Evolutionary conservation across 1,140 invertebrate species (phyloP).

Genomic region (Drosophila nigromelanica): DNA sequence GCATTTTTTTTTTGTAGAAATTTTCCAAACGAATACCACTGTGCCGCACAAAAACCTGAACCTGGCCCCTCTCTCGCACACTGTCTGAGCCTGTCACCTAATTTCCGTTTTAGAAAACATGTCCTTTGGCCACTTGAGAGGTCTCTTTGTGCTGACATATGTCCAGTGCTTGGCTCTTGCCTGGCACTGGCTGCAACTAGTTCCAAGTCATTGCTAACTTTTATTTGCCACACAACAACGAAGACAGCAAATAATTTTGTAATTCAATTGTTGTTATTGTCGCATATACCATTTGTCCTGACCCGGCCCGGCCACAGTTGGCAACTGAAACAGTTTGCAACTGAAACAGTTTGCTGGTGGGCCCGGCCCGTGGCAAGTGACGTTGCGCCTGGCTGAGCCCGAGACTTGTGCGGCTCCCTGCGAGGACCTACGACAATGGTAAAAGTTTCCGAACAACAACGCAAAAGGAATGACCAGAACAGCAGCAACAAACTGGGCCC

Average conservation of each 20-base stretch:
- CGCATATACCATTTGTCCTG: conserved; percentile 51
- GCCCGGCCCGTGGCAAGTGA: conserved; percentile 37
- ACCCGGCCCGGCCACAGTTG: conserved; percentile 32
- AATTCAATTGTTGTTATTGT: conserved; percentile 77
- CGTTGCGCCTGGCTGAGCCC: conserved; percentile 41
- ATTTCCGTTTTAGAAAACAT: conserved; percentile 78
- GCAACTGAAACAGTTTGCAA: conserved; percentile 4
- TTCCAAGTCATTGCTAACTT: conserved; percentile 54
- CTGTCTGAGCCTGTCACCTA: conserved; percentile 75
- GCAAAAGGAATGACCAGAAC: conserved; percentile 61
- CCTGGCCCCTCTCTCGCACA: conserved; percentile 40
- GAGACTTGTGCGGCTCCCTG: conserved; percentile 50
- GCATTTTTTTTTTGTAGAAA: too few species aligned
- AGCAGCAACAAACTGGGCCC: conserved; percentile 41
- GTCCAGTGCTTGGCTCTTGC: conserved; percentile 13
- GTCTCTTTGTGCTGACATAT: conserved; percentile 21
- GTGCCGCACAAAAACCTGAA: conserved; percentile 46
- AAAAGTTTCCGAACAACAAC: conserved; percentile 61
- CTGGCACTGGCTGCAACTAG: conserved; percentile 52
- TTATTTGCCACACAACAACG: conserved; percentile 24
- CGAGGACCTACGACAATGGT: conserved; percentile 77
- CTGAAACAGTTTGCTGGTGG: conserved; percentile 37
- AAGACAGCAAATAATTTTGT: conserved; percentile 68
- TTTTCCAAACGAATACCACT: conserved; percentile 5
- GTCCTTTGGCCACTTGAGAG: conserved; percentile 64